Base-by-base conservation (phyloP, 2,797 vertebrate species). In the Botia almorhae region DNA sequence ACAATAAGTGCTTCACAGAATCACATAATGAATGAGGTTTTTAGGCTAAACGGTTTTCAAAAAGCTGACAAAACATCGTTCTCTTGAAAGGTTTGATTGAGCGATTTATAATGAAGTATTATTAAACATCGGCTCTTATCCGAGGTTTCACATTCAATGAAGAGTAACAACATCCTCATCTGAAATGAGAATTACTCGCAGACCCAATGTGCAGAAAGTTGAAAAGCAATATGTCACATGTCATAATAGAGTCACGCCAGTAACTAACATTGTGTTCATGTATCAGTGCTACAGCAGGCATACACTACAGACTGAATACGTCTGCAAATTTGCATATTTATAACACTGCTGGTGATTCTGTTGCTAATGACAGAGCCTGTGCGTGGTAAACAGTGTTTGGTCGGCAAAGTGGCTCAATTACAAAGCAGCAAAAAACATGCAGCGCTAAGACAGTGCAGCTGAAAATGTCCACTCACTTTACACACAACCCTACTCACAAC, bases 391-490 rank as follows among this genome's bases (percentile, higher is more conserved):
- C 75, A 29, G 36, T 61, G 76, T 71, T 29, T 69, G 65, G 33
- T 53, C 2, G 13, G 56, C 43, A 71, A 71, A 78, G 56, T 53
- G 68, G n/a, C 10, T 71, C 56, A 39, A 53, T 63, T 71, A 71
- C 68, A 53, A 63, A 58, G 10, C 4, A 12, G n/a, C 14, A 36
- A 33, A 36, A 51, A 36, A 36, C 63, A 67, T 36, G 53, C 39
- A 14, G 50, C 51, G 39, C 55, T 51, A 75, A 75, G 51, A 69
- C 51, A 39, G 6, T 8, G 6, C 89, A 91, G 89, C 88, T 82
- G 76, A 87, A 84, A 58, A 16, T 6, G n/a, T 39, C 21, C 23
- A n/a, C 10, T 68, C 43, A 12, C 43, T 68, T 65, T 74, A 50
- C 16, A 69, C 14, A 53, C 23, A 74, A 74, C 64, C 51, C 13